phyloP scores from a whole-genome alignment of 2,888 invertebrate genomes.

The Tenthredo distinguenda region DNA sequence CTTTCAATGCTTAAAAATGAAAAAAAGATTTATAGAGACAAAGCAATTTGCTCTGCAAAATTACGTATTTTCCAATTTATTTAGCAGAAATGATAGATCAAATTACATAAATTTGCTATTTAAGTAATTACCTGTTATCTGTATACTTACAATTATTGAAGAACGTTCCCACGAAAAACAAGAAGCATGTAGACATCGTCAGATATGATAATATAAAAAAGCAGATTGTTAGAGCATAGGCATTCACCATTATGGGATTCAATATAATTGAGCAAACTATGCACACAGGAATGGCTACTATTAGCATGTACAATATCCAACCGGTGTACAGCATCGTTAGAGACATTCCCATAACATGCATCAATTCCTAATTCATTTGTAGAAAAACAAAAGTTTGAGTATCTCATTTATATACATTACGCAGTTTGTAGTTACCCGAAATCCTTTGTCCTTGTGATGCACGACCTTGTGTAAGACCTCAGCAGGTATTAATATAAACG shows the following conservation, averaged over 20 bases:
- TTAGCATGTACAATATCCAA: conserved; percentile 60
- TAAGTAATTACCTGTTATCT: neutral
- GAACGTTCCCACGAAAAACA: conserved; percentile 56
- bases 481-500: conserved; percentile 58
- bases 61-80: neutral
- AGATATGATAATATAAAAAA: conserved; percentile 57
- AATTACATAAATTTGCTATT: neutral
- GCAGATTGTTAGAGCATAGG: neutral
- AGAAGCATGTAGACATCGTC: conserved; percentile 52
- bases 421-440: conserved; percentile 56
- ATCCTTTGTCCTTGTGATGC: conserved; percentile 61
- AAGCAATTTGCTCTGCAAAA: neutral
- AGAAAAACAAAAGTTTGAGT: neutral
- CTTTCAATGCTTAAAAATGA: conserved; percentile 57
- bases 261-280: conserved; percentile 49
- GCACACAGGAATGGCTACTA: conserved; percentile 57
- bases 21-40: neutral
- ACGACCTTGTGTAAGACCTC: conserved; percentile 57
- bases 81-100: too few species aligned
- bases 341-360: conserved; percentile 58
- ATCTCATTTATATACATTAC: neutral
- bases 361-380: conserved; percentile 56
- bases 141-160: conserved; percentile 54
- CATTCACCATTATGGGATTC: conserved; percentile 47
- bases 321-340: conserved; percentile 57